Percentiles rank a stretch among this genome's conserved stretches.
Conservation (phyloP, 2,888 invertebrate genomes). For the Diarsia mendica region DNA sequence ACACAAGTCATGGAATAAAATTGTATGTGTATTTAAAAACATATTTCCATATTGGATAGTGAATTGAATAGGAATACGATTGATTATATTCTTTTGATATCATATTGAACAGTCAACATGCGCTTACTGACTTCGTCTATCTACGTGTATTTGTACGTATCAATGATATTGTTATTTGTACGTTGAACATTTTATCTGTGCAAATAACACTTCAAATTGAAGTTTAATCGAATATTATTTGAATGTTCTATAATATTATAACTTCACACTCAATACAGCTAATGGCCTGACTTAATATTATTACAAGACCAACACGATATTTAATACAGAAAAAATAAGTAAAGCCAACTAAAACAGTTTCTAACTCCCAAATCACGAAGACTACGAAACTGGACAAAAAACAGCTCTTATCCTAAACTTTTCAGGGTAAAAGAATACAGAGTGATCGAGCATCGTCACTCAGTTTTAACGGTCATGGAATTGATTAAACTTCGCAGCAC, state of each 20-base stretch:
- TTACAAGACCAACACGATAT: too few species aligned
- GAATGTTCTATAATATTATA: neutral
- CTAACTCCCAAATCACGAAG: constrained; percentile 3
- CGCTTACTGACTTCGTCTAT: neutral
- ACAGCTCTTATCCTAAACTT: constrained; percentile 53
- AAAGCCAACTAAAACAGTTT: constrained; percentile 14
- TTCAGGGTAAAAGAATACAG: constrained; percentile 54
- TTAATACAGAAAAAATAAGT: neutral
- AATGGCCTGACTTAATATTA: too few species aligned
- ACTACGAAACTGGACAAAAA: constrained; percentile 48
- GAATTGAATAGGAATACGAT: constrained; percentile 24
- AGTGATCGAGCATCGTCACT: constrained; percentile 65
- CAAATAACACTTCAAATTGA: too few species aligned
- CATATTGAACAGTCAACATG: constrained; percentile 17
- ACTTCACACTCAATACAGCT: neutral
- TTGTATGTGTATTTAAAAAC: neutral
- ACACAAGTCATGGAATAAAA: constrained; percentile 25
- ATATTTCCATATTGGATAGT: constrained; percentile 31
- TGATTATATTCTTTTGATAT: constrained; percentile 22
- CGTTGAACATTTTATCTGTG: too few species aligned
- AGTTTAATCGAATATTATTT: neutral
- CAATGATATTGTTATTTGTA: neutral
- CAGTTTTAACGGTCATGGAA: constrained; percentile 68
- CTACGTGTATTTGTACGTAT: neutral
- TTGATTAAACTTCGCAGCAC: constrained; percentile 70